A percentile compares a stretch with the other conserved stretches of the same genome.
Conservation (phyloP, 2,797 vertebrate species). For the Poeciliopsis gracilis region DNA sequence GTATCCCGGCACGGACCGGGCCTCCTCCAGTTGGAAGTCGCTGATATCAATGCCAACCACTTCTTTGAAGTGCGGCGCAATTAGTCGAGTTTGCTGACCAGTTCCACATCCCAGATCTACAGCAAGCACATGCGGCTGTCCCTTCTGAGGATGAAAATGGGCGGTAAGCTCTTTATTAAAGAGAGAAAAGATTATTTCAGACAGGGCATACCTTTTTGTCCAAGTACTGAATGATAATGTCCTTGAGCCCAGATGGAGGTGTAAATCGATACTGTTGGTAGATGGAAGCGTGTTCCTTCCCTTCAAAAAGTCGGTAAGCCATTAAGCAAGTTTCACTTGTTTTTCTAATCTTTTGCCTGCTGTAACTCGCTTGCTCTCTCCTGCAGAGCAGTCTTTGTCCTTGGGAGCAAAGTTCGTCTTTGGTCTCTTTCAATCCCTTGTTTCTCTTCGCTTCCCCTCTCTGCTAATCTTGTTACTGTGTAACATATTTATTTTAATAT, state of each 20-base stretch:
- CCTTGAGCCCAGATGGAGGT: constrained; percentile 69
- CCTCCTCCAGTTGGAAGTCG: constrained; percentile 75
- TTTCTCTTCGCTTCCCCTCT: not conserved
- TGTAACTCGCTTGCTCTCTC: not conserved
- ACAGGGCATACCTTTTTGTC: constrained; percentile 65
- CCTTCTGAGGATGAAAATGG: constrained; percentile 55
- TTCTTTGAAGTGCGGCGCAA: constrained; percentile 75
- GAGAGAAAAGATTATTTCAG: not conserved
- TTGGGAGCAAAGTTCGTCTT: not conserved
- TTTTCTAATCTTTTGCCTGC: not conserved
- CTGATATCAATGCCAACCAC: constrained; percentile 80
- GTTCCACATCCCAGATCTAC: constrained; percentile 83
- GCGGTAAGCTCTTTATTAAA: not conserved
- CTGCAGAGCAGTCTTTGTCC: not conserved
- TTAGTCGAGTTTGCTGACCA: constrained; percentile 71
- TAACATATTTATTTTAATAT: not conserved
- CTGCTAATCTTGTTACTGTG: not conserved
- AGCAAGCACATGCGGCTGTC: constrained; percentile 66
- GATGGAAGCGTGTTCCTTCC: constrained; percentile 75
- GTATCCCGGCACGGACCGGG: constrained; percentile 58
- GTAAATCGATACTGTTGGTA: constrained; percentile 76
- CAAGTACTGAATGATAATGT: constrained; percentile 74
- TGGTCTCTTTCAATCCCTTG: not conserved
- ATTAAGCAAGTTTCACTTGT: constrained; percentile 33
- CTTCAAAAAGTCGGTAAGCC: constrained; percentile 76